These are phyloP conservation scores for Tetranychus urticae DNA, from an alignment of 1,140 invertebrate species.

Conservation along the genomic window DNA sequence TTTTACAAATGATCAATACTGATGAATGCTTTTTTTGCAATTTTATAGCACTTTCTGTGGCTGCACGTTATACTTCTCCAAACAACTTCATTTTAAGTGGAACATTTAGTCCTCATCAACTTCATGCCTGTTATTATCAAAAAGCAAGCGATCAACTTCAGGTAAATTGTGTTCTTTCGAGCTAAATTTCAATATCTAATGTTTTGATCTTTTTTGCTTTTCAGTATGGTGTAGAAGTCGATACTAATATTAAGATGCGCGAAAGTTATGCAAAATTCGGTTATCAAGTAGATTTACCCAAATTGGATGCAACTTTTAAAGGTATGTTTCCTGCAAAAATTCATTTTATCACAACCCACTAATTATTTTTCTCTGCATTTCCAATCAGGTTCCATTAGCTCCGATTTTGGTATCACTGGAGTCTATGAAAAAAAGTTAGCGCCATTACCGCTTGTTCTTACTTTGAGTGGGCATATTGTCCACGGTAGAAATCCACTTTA, in stretches of 20 bases:
- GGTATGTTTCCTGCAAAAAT: conserved; percentile 29
- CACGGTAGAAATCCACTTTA: conserved; percentile 36
- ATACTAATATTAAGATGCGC: conserved; percentile 55
- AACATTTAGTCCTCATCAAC: conserved; percentile 49
- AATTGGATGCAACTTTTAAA: conserved; percentile 76
- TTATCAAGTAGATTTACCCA: conserved; percentile 88
- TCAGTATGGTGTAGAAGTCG: conserved; percentile 32
- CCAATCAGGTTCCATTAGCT: conserved; percentile 55
- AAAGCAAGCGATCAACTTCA: conserved; percentile 71
- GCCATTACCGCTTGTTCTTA: conserved; percentile 76
- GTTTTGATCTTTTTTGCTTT: not conserved
- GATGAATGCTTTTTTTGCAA: conserved; percentile 1
- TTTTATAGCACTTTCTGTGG: conserved; percentile 17
- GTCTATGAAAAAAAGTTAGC: conserved; percentile 78
- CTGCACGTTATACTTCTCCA: conserved; percentile 8
- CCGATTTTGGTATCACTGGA: conserved; percentile 81
- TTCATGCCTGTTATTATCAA: conserved; percentile 82
- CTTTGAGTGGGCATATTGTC: conserved; percentile 73
- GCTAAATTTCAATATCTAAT: not conserved
- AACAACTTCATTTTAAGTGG: conserved; percentile 31
- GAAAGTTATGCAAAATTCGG: conserved; percentile 77
- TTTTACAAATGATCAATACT: not conserved
- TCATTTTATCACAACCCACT: not conserved
- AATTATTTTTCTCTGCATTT: not conserved
- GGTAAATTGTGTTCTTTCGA: conserved; percentile 27